Percentiles rank a stretch among this genome's conserved stretches.
Conservation (phyloP, 2,888 invertebrate species). For the Colostygia pectinataria region DNA sequence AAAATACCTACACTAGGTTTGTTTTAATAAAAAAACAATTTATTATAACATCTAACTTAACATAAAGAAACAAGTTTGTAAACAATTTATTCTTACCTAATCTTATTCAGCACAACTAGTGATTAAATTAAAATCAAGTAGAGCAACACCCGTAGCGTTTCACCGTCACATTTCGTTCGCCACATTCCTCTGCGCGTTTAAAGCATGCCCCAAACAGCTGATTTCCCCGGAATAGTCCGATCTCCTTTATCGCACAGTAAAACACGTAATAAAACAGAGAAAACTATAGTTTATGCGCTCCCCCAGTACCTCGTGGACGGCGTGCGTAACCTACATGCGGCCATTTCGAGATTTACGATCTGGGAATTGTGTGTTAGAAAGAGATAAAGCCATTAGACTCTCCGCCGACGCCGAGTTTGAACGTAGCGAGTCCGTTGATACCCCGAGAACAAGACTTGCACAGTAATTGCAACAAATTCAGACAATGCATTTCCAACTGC, state of each 20-base stretch:
- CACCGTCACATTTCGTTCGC: slow-evolving; percentile 75
- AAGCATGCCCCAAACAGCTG: slow-evolving; percentile 83
- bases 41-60: too few species aligned
- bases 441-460: slow-evolving; percentile 65
- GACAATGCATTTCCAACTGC: slow-evolving; percentile 29
- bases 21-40: too few species aligned
- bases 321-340: slow-evolving; percentile 84
- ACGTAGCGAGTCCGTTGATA: slow-evolving; percentile 66
- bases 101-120: too few species aligned
- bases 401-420: slow-evolving; percentile 71
- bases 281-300: slow-evolving; percentile 81
- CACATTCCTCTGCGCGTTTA: slow-evolving; percentile 82
- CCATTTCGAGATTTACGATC: slow-evolving; percentile 84
- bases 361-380: slow-evolving; percentile 83
- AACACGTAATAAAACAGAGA: slow-evolving; percentile 82
- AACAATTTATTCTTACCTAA: too few species aligned
- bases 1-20: too few species aligned
- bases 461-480: slow-evolving; percentile 55
- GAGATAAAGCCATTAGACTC: slow-evolving; percentile 80
- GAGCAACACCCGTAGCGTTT: slow-evolving; percentile 59
- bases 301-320: slow-evolving; percentile 75
- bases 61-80: too few species aligned
- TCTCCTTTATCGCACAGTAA: slow-evolving; percentile 79
- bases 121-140: slow-evolving; percentile 45
- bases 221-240: slow-evolving; percentile 76